Evolutionary conservation across 2,797 vertebrate species (phyloP).

Genomic region (Neosilurus mollespiculum): DNA sequence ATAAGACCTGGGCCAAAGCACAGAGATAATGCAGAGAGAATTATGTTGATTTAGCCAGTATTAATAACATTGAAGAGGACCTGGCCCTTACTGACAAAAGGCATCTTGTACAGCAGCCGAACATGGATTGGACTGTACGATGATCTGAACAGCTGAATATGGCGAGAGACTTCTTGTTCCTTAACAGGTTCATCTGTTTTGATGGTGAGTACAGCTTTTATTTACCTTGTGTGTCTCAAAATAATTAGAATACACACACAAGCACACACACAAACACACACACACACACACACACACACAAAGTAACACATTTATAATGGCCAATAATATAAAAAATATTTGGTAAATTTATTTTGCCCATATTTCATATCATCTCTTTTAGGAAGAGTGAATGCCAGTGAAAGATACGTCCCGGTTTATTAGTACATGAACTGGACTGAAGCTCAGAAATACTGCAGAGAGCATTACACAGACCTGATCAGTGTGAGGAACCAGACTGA

Average conservation of each 20-base stretch:
- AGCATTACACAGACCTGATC: conserved; percentile 36
- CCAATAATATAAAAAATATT: too few relatives aligned
- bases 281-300: too few relatives aligned
- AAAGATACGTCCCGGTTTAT: background rate
- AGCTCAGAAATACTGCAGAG: conserved; percentile 45
- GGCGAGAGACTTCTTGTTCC: background rate
- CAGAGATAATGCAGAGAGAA: conserved; percentile 10
- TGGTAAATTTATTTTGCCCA: background rate
- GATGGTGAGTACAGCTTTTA: conserved; percentile 27
- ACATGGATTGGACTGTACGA: too few relatives aligned
- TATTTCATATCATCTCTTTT: background rate
- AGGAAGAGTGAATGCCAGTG: background rate
- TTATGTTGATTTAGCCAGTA: conserved; percentile 54
- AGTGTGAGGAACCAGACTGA: conserved; percentile 3
- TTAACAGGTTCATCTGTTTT: background rate
- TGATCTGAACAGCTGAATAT: background rate
- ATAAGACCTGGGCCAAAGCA: conserved; percentile 50
- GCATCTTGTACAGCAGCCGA: too few relatives aligned
- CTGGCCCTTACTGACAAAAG: too few relatives aligned
- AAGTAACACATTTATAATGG: background rate
- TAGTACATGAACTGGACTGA: conserved; percentile 25
- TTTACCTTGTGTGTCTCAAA: background rate
- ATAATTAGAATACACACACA: background rate
- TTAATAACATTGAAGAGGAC: conserved; percentile 4
- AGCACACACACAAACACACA: too few relatives aligned